Evolutionary conservation across 2,888 invertebrate genomes (phyloP), one percentile per base, ranked within the genome.

Genomic region (Apodemia zela): DNA sequence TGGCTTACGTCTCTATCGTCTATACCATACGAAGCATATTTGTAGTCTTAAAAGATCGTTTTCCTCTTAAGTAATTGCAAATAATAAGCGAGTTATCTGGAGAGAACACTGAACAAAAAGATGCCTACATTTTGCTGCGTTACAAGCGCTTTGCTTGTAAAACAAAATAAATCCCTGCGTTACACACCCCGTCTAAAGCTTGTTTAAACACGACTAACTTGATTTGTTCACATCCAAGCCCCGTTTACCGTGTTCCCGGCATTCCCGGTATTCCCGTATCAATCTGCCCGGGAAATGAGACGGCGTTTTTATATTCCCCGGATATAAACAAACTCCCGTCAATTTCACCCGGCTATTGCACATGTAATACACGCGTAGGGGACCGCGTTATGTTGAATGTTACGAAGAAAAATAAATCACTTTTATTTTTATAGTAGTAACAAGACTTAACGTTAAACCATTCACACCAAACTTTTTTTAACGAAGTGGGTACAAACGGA

Each of bases 271-370:
- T 54, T 54, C 54, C 25, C 21, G 54, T 54, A 54, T 54, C 54
- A 21, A 54, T 54, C 25, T 42, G 42, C 42, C 15, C 21, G 54
- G 54, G 54, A 54, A 54, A 54, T 54, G 54, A 54, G 54, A 54
- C 49, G 49, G 11, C 21, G 25, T 25, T 54, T 54, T 54, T 54
- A 54, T 54, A 54, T 54, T 54, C 25, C 13, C 54, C 54, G 21
- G 54, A 54, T 54, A 54, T 54, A 54, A 54, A 54, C 21, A 54
- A 54, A 25, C 54, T 21, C 54, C 15, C 54, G 54, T 21, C 54
- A 54, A 54, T 54, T 54, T 54, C 54, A 54, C 25, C 25, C 54
- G 25, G 54, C 54, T 11, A 54, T 54, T 54, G 54, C 54, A 54
- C 54, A 15, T 25, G 54, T 25, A 54, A 54, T 25, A 54, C 25